phyloP scores from a whole-genome alignment of 2,797 vertebrate genomes.

The Tangara arthus region DNA sequence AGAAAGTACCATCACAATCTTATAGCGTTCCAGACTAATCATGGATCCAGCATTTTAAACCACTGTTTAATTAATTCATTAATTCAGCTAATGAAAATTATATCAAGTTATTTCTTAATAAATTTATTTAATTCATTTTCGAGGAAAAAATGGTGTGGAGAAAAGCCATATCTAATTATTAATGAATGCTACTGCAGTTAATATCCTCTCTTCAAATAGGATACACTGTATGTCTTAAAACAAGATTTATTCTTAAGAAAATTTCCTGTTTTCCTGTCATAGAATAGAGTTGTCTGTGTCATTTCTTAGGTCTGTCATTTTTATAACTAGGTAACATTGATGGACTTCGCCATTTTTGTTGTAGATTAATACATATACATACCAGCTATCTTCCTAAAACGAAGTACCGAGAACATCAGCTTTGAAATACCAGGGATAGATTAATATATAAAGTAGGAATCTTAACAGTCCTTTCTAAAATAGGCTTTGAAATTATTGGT shows the following conservation, averaged over 20 bases:
- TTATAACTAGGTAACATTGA: background rate
- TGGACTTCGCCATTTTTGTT: background rate
- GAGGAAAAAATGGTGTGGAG: background rate
- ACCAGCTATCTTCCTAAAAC: background rate
- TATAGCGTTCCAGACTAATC: background rate
- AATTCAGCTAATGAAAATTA: background rate
- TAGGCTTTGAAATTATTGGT: background rate
- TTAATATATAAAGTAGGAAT: background rate
- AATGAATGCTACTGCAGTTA: background rate
- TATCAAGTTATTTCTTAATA: background rate
- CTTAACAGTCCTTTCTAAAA: background rate
- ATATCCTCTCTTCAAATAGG: background rate
- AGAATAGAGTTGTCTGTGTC: background rate
- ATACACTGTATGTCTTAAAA: background rate
- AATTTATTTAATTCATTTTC: background rate
- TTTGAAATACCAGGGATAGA: background rate
- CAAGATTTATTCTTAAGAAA: background rate
- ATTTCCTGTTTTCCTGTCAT: background rate
- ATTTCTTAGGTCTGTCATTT: constrained; percentile 7
- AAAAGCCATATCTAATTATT: background rate
- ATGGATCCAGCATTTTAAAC: background rate
- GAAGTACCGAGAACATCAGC: background rate
- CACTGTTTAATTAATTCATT: background rate
- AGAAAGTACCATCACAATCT: background rate
- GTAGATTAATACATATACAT: background rate